A percentile compares a stretch with the other conserved stretches of the same genome.
Evolutionary conservation across 2,888 invertebrate genomes (phyloP).

Genomic region (Spicauda simplicius): DNA sequence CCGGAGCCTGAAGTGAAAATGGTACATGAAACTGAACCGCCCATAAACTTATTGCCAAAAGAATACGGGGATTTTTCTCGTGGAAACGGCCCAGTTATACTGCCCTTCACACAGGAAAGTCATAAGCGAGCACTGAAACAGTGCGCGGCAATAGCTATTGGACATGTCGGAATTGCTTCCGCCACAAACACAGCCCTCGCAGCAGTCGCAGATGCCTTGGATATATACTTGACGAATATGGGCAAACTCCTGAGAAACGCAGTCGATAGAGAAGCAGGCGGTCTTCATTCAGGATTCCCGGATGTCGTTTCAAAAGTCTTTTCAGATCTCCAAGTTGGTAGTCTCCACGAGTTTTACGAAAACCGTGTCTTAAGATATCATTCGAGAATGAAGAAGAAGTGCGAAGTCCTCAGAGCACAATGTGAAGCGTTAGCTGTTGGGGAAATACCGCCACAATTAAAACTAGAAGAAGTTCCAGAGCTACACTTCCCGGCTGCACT

Average conservation of each 20-base stretch:
- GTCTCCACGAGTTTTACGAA: slow-evolving; percentile 75
- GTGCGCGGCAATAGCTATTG: slow-evolving; percentile 76
- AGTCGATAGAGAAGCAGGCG: slow-evolving; percentile 73
- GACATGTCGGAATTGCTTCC: slow-evolving; percentile 70
- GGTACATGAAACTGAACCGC: slow-evolving; percentile 65
- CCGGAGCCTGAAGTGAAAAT: slow-evolving; percentile 63
- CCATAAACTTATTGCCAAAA: slow-evolving; percentile 73
- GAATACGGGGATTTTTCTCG: slow-evolving; percentile 75
- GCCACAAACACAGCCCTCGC: slow-evolving; percentile 71
- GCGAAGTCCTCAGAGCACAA: slow-evolving; percentile 59
- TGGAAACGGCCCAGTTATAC: slow-evolving; percentile 70
- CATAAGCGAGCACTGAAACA: slow-evolving; percentile 73
- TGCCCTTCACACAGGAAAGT: slow-evolving; percentile 77
- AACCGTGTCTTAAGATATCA: slow-evolving; percentile 71
- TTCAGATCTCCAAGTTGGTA: slow-evolving; percentile 71
- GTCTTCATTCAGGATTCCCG: slow-evolving; percentile 71
- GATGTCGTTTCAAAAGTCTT: slow-evolving; percentile 79
- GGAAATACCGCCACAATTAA: slow-evolving; percentile 69
- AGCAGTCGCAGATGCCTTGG: slow-evolving; percentile 70
- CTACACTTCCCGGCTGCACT: slow-evolving; percentile 81
- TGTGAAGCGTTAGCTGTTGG: slow-evolving; percentile 68
- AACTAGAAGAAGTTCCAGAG: slow-evolving; percentile 81
- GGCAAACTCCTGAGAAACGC: slow-evolving; percentile 72
- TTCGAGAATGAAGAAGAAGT: slow-evolving; percentile 64
- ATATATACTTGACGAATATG: slow-evolving; percentile 73